Base-by-base conservation (phyloP, 2,113 vertebrate genomes). In the Vanacampus margaritifer region DNA sequence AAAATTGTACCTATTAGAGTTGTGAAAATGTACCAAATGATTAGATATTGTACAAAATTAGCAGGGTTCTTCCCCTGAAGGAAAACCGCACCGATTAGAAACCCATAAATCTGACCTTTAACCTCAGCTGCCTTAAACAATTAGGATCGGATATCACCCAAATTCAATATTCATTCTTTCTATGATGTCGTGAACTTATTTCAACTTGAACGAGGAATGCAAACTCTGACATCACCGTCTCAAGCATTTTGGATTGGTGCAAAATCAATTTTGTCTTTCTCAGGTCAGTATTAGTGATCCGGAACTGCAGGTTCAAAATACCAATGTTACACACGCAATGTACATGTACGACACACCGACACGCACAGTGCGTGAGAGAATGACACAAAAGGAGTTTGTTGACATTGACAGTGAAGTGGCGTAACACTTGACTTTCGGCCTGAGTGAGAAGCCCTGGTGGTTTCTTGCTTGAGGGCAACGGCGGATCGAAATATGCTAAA, bases 341-440 rank as follows among this genome's bases (percentile, higher is more conserved):
- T 67, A 70, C 58, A 64, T 43, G 45, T 68, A n/a, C 63, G 65
- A 77, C n/a, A 79, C 13, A 1, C 70, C 11, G 4, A 14, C 35
- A 67, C 64, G 80, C 69, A 78, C 23, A 48, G 68, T 59, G 37
- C 67, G 35, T 53, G 64, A 73, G 46, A 74, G 67, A 64, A 43
- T 51, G 11, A 70, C 46, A 66, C 50, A 66, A 53, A 56, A 43
- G 65, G 24, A 63, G 14, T 79, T 79, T 75, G 74, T 81, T 87
- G 74, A 9, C 48, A 68, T 71, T 76, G 21, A 67, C 51, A 41
- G 59, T 28, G 58, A 77, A 81, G 71, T 3, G 45, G n/a, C n/a
- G 14, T 10, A 51, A 23, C 5, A 17, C 17, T n/a, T n/a, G n/a
- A n/a, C n/a, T 46, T 46, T 17, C 19, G 45, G 69, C 80, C 86